Evolutionary conservation across 2,888 invertebrate species (phyloP).

Genomic region (Atherix ibis): DNA sequence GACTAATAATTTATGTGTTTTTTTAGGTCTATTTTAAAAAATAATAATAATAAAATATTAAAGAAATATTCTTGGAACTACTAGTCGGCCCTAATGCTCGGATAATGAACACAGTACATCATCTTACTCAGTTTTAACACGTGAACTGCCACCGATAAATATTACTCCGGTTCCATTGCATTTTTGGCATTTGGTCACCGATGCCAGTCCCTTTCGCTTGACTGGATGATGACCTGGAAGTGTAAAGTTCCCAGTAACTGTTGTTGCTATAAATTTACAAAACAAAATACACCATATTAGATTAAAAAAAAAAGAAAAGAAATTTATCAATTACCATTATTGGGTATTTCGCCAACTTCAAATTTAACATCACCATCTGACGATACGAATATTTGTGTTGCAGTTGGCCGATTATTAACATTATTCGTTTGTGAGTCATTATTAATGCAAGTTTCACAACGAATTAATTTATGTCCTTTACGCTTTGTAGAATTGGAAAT

Average conservation of each 20-base stretch:
- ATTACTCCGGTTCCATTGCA: constrained; percentile 81
- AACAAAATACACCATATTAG: too few species aligned
- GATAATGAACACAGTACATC: constrained; percentile 8
- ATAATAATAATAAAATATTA: background rate
- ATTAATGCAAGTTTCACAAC: constrained; percentile 45
- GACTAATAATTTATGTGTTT: too few species aligned
- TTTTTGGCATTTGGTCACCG: constrained; percentile 75
- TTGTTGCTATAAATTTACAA: too few species aligned
- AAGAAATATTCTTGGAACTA: too few species aligned
- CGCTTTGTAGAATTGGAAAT: constrained; percentile 39
- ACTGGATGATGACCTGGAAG: constrained; percentile 54
- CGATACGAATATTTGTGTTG: constrained; percentile 48
- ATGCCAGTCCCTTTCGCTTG: constrained; percentile 65
- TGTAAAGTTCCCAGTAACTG: background rate
- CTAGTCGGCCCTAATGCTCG: background rate
- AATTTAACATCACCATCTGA: constrained; percentile 46
- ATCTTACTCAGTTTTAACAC: constrained; percentile 27
- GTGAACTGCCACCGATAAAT: constrained; percentile 21
- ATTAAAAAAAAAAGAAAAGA: too few species aligned
- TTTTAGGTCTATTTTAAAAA: background rate
- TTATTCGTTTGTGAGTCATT: too few species aligned
- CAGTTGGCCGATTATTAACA: constrained; percentile 26
- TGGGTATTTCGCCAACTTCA: constrained; percentile 36
- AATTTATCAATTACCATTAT: constrained; percentile 16
- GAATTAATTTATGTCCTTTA: constrained; percentile 44